Conservation (phyloP, 2,888 invertebrate genomes). For the Electrophaes corylata region DNA sequence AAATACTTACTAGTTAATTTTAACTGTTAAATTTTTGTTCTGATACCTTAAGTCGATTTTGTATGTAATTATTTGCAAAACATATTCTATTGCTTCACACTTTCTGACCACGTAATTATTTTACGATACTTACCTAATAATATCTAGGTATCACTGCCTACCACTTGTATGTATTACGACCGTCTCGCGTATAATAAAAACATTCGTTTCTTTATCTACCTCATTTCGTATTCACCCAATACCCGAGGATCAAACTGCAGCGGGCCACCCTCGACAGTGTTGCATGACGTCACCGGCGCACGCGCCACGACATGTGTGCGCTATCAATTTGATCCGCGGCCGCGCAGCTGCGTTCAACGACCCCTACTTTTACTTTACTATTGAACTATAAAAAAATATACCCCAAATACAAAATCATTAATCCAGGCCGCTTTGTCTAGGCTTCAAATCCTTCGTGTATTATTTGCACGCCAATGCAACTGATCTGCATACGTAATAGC, state of each 20-base stretch:
- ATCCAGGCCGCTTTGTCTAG: constrained; percentile 75
- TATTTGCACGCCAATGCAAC: constrained; percentile 67
- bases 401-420: constrained; percentile 75
- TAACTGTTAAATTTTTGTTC: no score
- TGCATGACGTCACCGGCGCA: constrained; percentile 62
- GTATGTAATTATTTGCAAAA: no score
- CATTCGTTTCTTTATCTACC: constrained; percentile 12
- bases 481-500: constrained; percentile 68
- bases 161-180: neutral
- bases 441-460: constrained; percentile 56
- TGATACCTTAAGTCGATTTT: no score
- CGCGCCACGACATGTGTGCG: constrained; percentile 65
- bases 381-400: constrained; percentile 61
- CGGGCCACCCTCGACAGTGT: constrained; percentile 40
- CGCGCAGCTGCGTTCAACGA: constrained; percentile 78
- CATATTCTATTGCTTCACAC: no score
- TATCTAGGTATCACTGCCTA: no score
- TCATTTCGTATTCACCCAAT: constrained; percentile 35
- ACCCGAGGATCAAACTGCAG: constrained; percentile 13
- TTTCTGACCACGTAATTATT: no score
- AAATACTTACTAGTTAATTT: no score
- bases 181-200: constrained; percentile 5
- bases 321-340: constrained; percentile 79
- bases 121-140: no score
- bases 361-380: constrained; percentile 58